phyloP scores from a whole-genome alignment of 2,888 invertebrate genomes.

The Panzeria rudis region DNA sequence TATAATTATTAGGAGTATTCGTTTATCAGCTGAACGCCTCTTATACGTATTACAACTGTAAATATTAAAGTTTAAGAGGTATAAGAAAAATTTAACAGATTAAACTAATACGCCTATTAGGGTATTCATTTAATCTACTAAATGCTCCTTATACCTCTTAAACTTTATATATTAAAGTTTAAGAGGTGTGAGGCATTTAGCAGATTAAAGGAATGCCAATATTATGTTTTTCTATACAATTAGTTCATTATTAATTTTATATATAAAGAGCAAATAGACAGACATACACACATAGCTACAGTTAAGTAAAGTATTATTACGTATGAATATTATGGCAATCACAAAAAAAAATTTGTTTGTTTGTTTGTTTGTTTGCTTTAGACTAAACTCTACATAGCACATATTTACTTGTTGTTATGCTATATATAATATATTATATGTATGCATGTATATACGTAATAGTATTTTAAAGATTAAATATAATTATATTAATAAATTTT shows the following conservation, averaged over 20 bases:
- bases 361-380: constrained; percentile 19
- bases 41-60: too few relatives aligned
- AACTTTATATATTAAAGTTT: too few relatives aligned
- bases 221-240: neutral
- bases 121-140: too few relatives aligned
- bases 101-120: too few relatives aligned
- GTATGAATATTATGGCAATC: constrained; percentile 62
- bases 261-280: constrained; percentile 22
- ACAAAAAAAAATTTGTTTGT: constrained; percentile 43
- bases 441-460: constrained; percentile 12
- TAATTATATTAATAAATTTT: constrained; percentile 52
- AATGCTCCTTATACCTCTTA: neutral
- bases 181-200: too few relatives aligned
- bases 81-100: too few relatives aligned
- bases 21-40: too few relatives aligned
- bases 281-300: constrained; percentile 30
- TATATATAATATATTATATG: constrained; percentile 37
- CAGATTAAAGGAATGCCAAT: too few relatives aligned
- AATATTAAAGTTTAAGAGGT: too few relatives aligned
- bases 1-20: too few relatives aligned
- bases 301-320: constrained; percentile 19
- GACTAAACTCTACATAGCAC: constrained; percentile 10
- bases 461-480: constrained; percentile 34
- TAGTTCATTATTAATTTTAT: constrained; percentile 5
- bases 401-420: constrained; percentile 16